phyloP scores from a whole-genome alignment of 2,888 invertebrate genomes.

The Pristionchus exspectatus region DNA sequence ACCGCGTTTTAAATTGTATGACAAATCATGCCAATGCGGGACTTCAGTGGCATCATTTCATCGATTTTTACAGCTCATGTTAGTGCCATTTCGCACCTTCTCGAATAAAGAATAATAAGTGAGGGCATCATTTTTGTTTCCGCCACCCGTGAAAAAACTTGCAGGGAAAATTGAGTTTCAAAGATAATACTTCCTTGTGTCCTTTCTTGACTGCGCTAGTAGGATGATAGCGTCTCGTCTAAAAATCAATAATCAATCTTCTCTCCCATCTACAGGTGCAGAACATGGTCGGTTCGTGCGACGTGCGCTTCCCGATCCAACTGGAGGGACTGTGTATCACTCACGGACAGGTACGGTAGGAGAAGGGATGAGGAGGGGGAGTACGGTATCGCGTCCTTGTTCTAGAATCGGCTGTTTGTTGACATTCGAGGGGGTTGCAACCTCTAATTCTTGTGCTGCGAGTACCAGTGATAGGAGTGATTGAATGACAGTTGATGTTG shows the following conservation, averaged over 20 bases:
- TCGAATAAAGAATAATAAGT: too few species aligned
- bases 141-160: background rate
- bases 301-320: conserved; percentile 90
- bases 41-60: too few species aligned
- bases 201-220: too few species aligned
- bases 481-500: too few species aligned
- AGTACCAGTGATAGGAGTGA: background rate
- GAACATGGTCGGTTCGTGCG: conserved; percentile 91
- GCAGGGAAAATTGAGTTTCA: background rate
- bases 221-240: too few species aligned
- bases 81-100: too few species aligned
- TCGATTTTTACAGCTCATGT: too few species aligned
- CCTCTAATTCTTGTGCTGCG: background rate
- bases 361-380: background rate
- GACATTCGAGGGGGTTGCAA: too few species aligned
- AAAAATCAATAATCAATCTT: background rate
- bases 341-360: conserved; percentile 84
- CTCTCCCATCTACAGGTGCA: conserved; percentile 82
- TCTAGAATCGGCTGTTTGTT: too few species aligned
- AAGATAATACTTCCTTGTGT: background rate
- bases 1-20: too few species aligned
- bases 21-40: too few species aligned
- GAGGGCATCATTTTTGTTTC: too few species aligned
- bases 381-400: background rate
- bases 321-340: conserved; percentile 88